Base-by-base conservation (phyloP, 2,888 invertebrate genomes). In the Halocaridina rubra region DNA sequence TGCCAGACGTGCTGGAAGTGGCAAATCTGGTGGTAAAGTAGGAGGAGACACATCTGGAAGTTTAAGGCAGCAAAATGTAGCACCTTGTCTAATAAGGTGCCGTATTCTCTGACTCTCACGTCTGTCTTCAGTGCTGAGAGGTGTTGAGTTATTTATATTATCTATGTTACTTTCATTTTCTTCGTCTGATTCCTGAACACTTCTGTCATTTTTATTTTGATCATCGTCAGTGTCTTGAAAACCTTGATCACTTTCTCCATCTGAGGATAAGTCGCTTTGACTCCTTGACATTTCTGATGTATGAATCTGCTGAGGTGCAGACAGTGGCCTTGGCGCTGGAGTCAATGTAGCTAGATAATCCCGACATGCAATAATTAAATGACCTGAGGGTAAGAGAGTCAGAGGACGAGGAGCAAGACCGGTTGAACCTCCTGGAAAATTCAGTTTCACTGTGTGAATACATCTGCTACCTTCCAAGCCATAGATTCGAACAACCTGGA, bases 41-140 rank as follows among this genome's bases (percentile, higher is more conserved):
- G 82, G 82, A 7, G 75, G 79, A 0, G 30, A 22, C 1, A 84
- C 78, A 3, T 39, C 19, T 59, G 59, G 67, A 29, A 86, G 61
- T 22, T 67, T 76, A 8, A 86, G 32, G 39, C 86, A 86, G n/a
- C 86, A 86, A 69, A 86, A 86, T 7, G 86, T 77, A 32, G 86
- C 82, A 3, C 86, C 86, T 53, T 86, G 82, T 10, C 86, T 64
- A n/a, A 86, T 69, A n/a, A 86, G 79, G 29, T 30, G 24, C 2
- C 74, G 57, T 80, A 86, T 82, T 19, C 46, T 59, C 30, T 64
- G 76, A 13, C 80, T 69, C 29, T 75, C 75, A 39, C 32, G 71
- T n/a, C 46, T 57, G 29, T 80, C 80, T 39, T 74, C 57, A 8
- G 78, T 64, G 3, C 77, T 57, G 72, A 82, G 32, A 22, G 71